These are phyloP conservation scores for Halichoerus grypus DNA, from an alignment of 2,113 vertebrate genomes.

Conservation along the genomic window DNA sequence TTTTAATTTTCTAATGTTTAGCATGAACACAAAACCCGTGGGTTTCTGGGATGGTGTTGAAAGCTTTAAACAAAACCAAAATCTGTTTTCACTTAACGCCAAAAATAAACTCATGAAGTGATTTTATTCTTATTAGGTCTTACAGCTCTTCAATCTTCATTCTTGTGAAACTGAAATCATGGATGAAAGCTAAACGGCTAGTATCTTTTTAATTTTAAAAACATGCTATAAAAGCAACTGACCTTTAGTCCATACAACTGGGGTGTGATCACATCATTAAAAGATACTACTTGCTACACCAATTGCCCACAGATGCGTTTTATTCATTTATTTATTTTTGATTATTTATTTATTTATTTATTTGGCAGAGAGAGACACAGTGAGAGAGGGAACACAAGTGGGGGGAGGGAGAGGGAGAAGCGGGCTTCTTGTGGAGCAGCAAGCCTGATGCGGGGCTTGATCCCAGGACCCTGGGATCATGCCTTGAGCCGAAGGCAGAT, in stretches of 20 bases:
- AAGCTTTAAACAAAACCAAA: conserved; percentile 27
- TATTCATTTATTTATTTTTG: background rate
- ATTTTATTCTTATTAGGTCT: conserved; percentile 6
- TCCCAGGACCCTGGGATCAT: too few relatives aligned
- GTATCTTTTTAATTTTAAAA: conserved; percentile 39
- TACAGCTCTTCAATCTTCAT: background rate
- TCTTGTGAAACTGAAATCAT: conserved; percentile 50
- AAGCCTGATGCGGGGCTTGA: too few relatives aligned
- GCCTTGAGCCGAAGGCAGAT: too few relatives aligned
- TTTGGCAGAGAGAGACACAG: too few relatives aligned
- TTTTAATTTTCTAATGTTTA: background rate
- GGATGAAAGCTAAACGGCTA: background rate
- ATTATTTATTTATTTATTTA: too few relatives aligned
- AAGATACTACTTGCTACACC: conserved; percentile 43
- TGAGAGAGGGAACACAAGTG: too few relatives aligned
- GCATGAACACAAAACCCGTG: background rate
- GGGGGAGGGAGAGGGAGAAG: too few relatives aligned
- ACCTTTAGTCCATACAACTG: background rate
- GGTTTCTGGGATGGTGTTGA: background rate
- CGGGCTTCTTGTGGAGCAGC: too few relatives aligned
- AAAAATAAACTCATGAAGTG: conserved; percentile 17
- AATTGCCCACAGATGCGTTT: background rate
- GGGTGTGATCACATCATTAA: background rate
- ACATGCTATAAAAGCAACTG: background rate
- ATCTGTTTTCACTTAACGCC: conserved; percentile 32